Base-by-base conservation (phyloP, 2,113 vertebrate genomes). In the rabbit (Oryctolagus cuniculus) region DNA sequence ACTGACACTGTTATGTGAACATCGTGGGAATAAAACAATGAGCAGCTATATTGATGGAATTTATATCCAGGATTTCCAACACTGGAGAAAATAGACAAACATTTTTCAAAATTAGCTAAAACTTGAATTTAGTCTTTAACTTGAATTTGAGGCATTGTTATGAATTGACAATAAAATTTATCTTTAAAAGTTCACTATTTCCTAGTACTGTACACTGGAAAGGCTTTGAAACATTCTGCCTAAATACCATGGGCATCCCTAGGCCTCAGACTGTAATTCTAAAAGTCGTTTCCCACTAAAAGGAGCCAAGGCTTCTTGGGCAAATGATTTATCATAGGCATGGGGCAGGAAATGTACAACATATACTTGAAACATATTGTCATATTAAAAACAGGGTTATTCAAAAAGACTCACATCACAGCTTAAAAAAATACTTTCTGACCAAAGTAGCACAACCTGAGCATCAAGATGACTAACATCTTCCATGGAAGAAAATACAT, bases 361-460 rank as follows among this genome's bases (percentile, higher is more conserved):
- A 44, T n/a, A 84, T 7, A 55, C 67, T 74, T 61, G 4, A 70
- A 51, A 82, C 36, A 83, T 64, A 10, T 29, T 93, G 34, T 73
- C 64, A 81, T 16, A 66, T 25, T 88, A 55, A 82, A 73, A 93
- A 38, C 38, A 38, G 25, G 11, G 12, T 66, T 82, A 34, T 49
- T 75, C 21, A 90, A 75, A 84, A 79, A 73, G 29, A 73, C 49
- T 72, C 29, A 87, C 19, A 36, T 38, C 10, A 74, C 64, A 75
- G 70, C 49, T 69, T 93, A 24, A 63, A 90, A 92, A 89, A 27
- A n/a, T 31, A 72, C 44, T 75, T 49, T 38, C 75, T 83, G 63
- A 72, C n/a, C 38, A 78, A 87, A 38, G 61, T 27, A 70, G 8
- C 6, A 49, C 24, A 70, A 69, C 73, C 24, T 66, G 3, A 69